Conservation (phyloP, 2,888 invertebrate genomes). For the Scaptomyza parva region DNA sequence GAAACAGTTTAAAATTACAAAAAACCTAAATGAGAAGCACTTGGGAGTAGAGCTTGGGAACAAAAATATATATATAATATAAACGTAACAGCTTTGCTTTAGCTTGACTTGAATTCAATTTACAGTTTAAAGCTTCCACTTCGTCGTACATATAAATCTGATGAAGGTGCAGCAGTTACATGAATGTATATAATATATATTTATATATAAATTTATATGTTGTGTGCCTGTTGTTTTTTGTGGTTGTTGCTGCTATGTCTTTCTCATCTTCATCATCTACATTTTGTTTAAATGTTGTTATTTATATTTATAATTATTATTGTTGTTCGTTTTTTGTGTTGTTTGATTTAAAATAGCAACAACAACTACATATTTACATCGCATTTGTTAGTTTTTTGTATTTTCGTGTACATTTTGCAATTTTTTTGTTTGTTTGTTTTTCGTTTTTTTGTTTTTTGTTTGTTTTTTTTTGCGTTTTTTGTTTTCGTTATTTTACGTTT, state of each 20-base stretch:
- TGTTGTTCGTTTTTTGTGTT: conserved; percentile 7
- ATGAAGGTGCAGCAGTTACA: conserved; percentile 37
- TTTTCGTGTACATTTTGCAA: conserved; percentile 55
- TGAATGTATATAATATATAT: conserved; percentile 20
- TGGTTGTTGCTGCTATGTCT: conserved; percentile 52
- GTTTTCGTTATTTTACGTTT: conserved; percentile 12
- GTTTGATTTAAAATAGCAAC: conserved; percentile 46
- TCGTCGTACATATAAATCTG: conserved; percentile 11
- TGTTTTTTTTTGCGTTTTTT: conserved; percentile 13
- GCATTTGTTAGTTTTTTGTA: conserved; percentile 63
- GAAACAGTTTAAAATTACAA: conserved; percentile 41
- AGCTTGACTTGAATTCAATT: conserved; percentile 39
- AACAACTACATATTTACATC: conserved; percentile 78
- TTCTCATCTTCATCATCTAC: too few relatives aligned
- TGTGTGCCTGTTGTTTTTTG: conserved; percentile 43
- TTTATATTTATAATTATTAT: conserved; percentile 38
- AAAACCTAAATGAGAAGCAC: conserved; percentile 2
- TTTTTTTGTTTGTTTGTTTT: conserved; percentile 49
- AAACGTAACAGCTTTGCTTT: conserved; percentile 34
- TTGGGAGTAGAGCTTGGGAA: conserved; percentile 10
- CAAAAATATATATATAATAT: conserved; percentile 22
- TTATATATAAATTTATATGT: conserved; percentile 23
- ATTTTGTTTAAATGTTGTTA: conserved; percentile 7
- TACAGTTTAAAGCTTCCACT: conserved; percentile 19
- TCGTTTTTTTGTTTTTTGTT: conserved; percentile 28